Base-by-base conservation (phyloP, 1,140 invertebrate genomes). In the Drosophila chauvacae region DNA sequence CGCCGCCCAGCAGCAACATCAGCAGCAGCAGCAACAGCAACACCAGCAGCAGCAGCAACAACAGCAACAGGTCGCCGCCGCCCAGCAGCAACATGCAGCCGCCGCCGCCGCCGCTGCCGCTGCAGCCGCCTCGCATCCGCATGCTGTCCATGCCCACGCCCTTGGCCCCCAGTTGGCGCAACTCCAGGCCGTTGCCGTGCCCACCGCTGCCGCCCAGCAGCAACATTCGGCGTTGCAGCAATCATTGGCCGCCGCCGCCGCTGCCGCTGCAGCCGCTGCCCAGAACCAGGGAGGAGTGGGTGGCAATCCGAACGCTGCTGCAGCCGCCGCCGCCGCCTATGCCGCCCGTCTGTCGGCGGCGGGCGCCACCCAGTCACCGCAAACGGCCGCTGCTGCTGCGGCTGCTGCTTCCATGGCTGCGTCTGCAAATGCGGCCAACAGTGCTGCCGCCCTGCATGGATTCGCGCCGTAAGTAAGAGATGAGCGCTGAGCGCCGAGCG, bases 391-490 rank as follows among this genome's bases (percentile, higher is more conserved):
- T 80, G 82, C 90, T 81, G 82, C 85, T 62, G 94, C 96, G 53
- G 94, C 95, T 90, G 95, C 94, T 84, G 96, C 96, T 39, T 92
- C 79, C 93, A 93, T 92, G 88, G 87, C 92, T 37, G 92, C 94
- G n/a, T 93, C 95, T 86, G 94, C 95, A 45, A 95, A 96, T 35
- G 96, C 95, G 92, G 95, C 96, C 60, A 94, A 96, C 50, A 94
- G 64, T 91, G 93, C 92, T 81, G 93, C 95, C 64, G 95, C 95
- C 91, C 93, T 96, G 91, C 95, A 96, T 94, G 95, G 96, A 93
- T 97, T 96, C 93, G 94, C 96, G 92, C 95, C 96, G 96, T 96
- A 95, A 96, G 96, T 96, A 94, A 56, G 78, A 78, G 81, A 64
- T 64, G 51, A 48, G 45, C 23, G 13, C 23, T 48, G 48, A 51